A percentile compares a stretch with the other conserved stretches of the same genome.
phyloP scores from a whole-genome alignment of 64 coral and sea anemone genomes.

The Montipora foliosa region DNA sequence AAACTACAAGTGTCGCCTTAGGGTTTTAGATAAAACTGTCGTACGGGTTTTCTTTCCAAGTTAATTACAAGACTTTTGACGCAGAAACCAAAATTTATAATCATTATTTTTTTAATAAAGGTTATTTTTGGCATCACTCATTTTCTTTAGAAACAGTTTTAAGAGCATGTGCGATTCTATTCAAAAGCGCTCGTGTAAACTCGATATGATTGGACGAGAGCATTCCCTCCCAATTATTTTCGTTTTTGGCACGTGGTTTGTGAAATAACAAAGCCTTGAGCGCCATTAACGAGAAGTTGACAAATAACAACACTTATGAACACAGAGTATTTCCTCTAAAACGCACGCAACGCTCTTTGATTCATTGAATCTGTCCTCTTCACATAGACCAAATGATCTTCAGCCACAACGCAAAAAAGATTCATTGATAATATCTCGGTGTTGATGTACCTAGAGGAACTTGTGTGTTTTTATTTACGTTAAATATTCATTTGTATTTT shows the following conservation, averaged over 20 bases:
- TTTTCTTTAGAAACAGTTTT: neutral
- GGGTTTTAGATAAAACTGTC: neutral
- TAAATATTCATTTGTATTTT: neutral
- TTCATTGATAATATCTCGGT: neutral
- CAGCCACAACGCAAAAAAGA: neutral
- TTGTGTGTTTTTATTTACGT: neutral
- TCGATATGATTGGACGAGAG: neutral
- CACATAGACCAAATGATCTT: neutral
- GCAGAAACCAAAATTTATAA: neutral
- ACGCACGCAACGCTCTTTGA: conserved; percentile 1
- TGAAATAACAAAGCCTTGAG: conserved; percentile 9
- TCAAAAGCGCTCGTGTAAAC: neutral
- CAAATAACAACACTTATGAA: conserved; percentile 32
- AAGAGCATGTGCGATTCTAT: neutral
- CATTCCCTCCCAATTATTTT: neutral
- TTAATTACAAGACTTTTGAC: neutral
- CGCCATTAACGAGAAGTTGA: conserved; percentile 12
- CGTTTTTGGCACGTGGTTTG: conserved; percentile 12
- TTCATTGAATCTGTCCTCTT: conserved; percentile 18
- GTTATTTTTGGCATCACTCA: neutral
- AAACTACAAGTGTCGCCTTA: too few species aligned
- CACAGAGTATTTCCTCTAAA: neutral
- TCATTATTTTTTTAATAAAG: neutral
- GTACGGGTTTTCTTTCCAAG: neutral
- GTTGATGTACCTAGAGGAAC: neutral